A percentile compares a stretch with the other conserved stretches of the same genome.
Conservation (phyloP, 2,113 vertebrate species). For the Gymnobelideus leadbeateri region DNA sequence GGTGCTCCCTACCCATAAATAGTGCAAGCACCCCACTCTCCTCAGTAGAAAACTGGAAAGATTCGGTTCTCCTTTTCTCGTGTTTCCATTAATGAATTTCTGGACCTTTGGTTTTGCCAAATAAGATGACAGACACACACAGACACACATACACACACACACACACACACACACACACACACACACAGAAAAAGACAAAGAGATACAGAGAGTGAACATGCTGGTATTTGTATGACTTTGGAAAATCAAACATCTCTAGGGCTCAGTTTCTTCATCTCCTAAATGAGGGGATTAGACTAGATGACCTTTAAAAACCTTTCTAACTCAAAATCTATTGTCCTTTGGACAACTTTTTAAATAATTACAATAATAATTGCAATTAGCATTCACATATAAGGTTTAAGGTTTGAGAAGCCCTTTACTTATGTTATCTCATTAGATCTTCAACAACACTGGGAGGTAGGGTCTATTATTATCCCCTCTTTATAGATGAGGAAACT, state of each 20-base stretch:
- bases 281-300: neutral
- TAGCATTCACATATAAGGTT: neutral
- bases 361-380: neutral
- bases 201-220: neutral
- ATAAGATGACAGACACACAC: neutral
- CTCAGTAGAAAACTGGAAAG: neutral
- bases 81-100: neutral
- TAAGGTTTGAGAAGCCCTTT: neutral
- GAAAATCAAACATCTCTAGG: neutral
- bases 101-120: neutral
- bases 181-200: neutral
- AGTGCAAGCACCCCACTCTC: neutral
- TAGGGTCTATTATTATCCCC: neutral
- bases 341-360: neutral
- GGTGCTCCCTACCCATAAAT: neutral
- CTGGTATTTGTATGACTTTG: neutral
- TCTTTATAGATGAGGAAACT: neutral
- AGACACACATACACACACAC: fast-evolving
- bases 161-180: neutral
- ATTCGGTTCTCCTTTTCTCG: neutral
- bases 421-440: neutral
- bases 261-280: neutral
- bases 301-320: neutral
- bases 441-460: neutral
- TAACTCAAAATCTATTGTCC: neutral